Evolutionary conservation across 1,140 invertebrate species (phyloP), one percentile per base, ranked within the genome.

Genomic region (Lepidurus packardi): DNA sequence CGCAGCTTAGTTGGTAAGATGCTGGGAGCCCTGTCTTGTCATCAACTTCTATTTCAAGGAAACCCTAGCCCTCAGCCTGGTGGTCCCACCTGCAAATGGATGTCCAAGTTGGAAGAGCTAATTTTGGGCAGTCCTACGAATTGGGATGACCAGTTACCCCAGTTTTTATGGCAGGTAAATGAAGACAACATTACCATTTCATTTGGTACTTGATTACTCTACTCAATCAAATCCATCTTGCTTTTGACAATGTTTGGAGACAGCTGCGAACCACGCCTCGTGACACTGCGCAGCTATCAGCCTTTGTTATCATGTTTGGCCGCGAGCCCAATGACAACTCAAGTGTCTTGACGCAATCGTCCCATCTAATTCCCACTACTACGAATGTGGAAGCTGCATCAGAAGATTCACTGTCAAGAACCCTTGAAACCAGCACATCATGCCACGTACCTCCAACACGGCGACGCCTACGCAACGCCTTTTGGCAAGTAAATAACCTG

Each of bases 381-480:
- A 16, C 53, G 53, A 65, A 21, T 16, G 53, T 9, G 21, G 53
- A 65, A 65, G 53, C 53, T 65, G 53, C 53, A 13, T n/a, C 53
- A 65, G 53, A 4, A 65, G 53, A 65, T n/a, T 34, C 34, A 34
- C 34, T 34, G 34, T n/a, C 21, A 65, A 65, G 16, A 65, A 7
- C 53, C 53, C 53, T n/a, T 7, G 13, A 65, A 65, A 65, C 0
- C 21, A n/a, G 16, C 53, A 65, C 53, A 21, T 13, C 53, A 21
- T 13, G 21, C 53, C 16, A 21, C 3, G 79, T 74, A 8, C 79
- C 80, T 34, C 76, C 81, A 2, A 82, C 80, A 45, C 80, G 78
- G 21, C 81, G 82, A 45, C 76, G 78, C 43, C 74, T 81, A 16
- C 79, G 80, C 25, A 81, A 76, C 53, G 80, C 78, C 73, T 25